Evolutionary conservation across 2,888 invertebrate species (phyloP), one percentile per base, ranked within the genome.

Genomic region (Tetropium fuscum): DNA sequence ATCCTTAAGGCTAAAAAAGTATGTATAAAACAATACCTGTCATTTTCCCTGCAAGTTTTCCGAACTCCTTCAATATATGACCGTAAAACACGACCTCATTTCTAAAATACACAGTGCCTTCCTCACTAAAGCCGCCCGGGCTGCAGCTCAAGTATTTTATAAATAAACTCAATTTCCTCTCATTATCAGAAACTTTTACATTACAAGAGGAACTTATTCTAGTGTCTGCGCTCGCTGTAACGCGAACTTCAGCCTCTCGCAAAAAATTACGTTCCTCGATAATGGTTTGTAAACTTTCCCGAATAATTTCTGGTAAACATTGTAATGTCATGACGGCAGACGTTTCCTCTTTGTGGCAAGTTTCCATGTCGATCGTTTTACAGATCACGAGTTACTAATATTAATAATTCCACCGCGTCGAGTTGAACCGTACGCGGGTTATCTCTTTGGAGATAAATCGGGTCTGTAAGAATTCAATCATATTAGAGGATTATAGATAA

Each of bases 71-170:
- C 38, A 63, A 38, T 15, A 63, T 27, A 32, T 60, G 45, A 7
- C 47, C 51, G 38, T 63, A 60, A 47, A 63, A 63, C n/a, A 58
- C 19, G 18, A 58, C 44, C 47, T 63, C 63, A 56, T 64, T 64
- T 13, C 56, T 40, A 43, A 64, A 64, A 53, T 56, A 61, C 11
- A 53, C 13, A 2, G 53, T 22, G 7, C 47, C 43, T 41, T 64
- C 38, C 8, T 16, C 7, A 2, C 25, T 30, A 40, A 57, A 57
- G 11, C 20, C 27, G 8, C 19, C 13, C 11, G 34, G 16, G 1
- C 16, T 11, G 11, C 8, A 8, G 30, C 22, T 36, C 30, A 53
- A 53, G 43, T 40, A 53, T 13, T 53, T 58, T 8, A 45, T 19
- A 38, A 53, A 58, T 30, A 58, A 53, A 15, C 11, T 20, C 4